These are phyloP conservation scores for Andrena bucephala DNA, from an alignment of 2,888 invertebrate genomes.

Conservation along the genomic window DNA sequence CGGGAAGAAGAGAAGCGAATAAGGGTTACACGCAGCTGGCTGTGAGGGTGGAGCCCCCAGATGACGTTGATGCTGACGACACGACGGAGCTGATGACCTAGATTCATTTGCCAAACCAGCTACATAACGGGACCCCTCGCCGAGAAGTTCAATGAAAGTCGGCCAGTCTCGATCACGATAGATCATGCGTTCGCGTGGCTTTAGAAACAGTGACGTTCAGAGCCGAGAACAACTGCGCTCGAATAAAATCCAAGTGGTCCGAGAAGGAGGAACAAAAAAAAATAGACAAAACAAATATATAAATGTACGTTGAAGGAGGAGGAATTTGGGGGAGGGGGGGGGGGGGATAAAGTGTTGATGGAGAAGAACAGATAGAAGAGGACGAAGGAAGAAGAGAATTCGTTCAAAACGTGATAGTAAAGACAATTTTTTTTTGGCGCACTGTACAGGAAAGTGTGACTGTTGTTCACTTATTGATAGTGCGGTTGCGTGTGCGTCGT, in stretches of 20 bases:
- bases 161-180: slow-evolving; percentile 52
- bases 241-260: slow-evolving; percentile 39
- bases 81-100: slow-evolving; percentile 83
- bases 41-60: slow-evolving; percentile 80
- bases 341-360: slow-evolving; percentile 37
- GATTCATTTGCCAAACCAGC: slow-evolving; percentile 50
- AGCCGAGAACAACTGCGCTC: slow-evolving; percentile 14
- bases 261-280: slow-evolving; percentile 30
- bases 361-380: slow-evolving; percentile 3
- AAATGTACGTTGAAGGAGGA: slow-evolving; percentile 22
- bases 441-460: slow-evolving; percentile 60
- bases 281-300: slow-evolving; percentile 26
- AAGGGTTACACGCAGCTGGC: slow-evolving; percentile 83
- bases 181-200: slow-evolving; percentile 38
- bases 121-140: slow-evolving; percentile 64
- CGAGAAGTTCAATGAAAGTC: slow-evolving; percentile 60
- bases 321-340: slow-evolving; percentile 8
- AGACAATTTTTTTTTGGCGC: slow-evolving; percentile 48
- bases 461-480: slow-evolving; percentile 55
- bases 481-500: slow-evolving; percentile 61
- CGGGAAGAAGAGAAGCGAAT: slow-evolving; percentile 79
- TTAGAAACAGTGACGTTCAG: slow-evolving; percentile 36
- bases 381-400: slow-evolving; percentile 42
- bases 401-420: slow-evolving; percentile 70
- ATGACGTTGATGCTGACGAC: slow-evolving; percentile 82